Evolutionary conservation across 2,888 invertebrate genomes (phyloP).

Genomic region (Harpagoxenus sublaevis): DNA sequence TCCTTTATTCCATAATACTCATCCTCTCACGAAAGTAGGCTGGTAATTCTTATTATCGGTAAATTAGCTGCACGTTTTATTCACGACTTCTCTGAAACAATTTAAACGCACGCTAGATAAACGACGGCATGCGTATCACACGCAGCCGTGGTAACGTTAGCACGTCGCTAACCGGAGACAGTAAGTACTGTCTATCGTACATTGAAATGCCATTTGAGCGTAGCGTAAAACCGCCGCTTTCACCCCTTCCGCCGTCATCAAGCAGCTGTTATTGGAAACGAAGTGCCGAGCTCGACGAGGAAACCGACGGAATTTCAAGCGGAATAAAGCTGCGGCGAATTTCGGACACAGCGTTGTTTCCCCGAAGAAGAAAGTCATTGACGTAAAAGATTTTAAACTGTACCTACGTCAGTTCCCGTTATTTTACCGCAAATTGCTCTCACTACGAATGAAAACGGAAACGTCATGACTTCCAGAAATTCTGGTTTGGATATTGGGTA

Average conservation of each 20-base stretch:
- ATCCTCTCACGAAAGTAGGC: constrained; percentile 47
- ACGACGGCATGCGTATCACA: neutral
- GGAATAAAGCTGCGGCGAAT: constrained; percentile 25
- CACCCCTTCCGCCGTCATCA: constrained; percentile 66
- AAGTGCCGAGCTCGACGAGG: neutral
- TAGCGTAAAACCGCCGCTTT: constrained; percentile 64
- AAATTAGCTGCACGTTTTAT: neutral
- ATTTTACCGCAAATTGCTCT: neutral
- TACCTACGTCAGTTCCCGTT: neutral
- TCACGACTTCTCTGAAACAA: constrained; percentile 33
- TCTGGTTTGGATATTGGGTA: neutral
- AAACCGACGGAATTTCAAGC: constrained; percentile 29
- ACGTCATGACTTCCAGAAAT: neutral
- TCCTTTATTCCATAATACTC: constrained; percentile 19
- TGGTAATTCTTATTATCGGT: constrained; percentile 32
- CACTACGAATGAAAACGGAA: neutral
- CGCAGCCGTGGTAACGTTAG: neutral
- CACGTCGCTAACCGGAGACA: constrained; percentile 8
- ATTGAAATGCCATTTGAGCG: constrained; percentile 35
- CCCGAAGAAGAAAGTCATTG: constrained; percentile 29
- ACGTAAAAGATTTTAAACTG: neutral
- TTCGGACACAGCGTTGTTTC: constrained; percentile 4
- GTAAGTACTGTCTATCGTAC: constrained; percentile 30
- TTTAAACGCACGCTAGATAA: constrained; percentile 4
- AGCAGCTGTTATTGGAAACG: constrained; percentile 57